phyloP scores from a whole-genome alignment of 53 echinoderm and acorn worm genomes.

The Stichopus horrens region DNA sequence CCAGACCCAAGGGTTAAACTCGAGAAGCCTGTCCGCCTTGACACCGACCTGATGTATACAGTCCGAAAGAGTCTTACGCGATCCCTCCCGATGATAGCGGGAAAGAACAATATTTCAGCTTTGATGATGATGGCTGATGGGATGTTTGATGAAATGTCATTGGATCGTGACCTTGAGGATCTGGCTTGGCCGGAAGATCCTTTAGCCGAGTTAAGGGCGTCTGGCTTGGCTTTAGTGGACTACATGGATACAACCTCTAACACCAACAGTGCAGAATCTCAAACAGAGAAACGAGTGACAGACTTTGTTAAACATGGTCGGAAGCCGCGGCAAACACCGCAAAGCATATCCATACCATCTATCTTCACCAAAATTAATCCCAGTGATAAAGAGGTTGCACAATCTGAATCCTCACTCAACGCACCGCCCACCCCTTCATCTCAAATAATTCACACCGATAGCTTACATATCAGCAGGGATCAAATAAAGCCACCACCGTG shows the following conservation, averaged over 20 bases:
- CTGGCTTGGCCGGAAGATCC: constrained; percentile 40
- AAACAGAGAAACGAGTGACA: neutral
- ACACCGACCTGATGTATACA: constrained; percentile 28
- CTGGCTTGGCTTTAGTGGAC: constrained; percentile 8
- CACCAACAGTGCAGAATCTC: neutral
- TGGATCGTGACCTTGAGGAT: constrained; percentile 33
- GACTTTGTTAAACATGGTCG: neutral
- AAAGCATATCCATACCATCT: neutral
- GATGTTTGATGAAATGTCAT: constrained; percentile 30
- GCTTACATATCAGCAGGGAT: neutral
- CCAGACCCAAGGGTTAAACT: constrained; percentile 32
- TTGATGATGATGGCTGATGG: constrained; percentile 46
- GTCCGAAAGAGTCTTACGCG: constrained; percentile 19
- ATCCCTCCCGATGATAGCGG: constrained; percentile 27
- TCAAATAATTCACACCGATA: neutral
- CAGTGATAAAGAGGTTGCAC: neutral
- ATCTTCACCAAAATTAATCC: neutral
- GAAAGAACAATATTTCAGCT: constrained; percentile 27
- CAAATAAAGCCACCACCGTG: neutral
- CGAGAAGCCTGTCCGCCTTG: constrained; percentile 20
- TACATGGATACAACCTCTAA: constrained; percentile 8
- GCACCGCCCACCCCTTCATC: neutral
- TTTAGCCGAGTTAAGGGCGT: constrained; percentile 13
- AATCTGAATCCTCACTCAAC: neutral
- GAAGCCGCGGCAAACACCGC: neutral